phyloP scores from a whole-genome alignment of 1,140 invertebrate species.

The Trichoplusia ni region DNA sequence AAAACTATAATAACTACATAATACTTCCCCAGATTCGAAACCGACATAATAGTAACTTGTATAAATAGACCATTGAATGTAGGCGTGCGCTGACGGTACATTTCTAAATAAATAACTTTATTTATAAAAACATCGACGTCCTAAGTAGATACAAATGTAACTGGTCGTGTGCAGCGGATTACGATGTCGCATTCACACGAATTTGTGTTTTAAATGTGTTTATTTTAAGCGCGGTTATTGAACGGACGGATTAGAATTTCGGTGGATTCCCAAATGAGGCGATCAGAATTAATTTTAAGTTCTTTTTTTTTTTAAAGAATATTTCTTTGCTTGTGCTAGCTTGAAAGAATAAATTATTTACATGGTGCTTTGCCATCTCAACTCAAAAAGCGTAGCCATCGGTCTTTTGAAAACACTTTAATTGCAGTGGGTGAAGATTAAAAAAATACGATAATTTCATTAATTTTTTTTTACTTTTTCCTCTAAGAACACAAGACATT shows the following conservation, averaged over 20 bases:
- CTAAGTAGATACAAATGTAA: constrained; percentile 1
- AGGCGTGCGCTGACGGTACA: constrained; percentile 18
- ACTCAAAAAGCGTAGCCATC: too few relatives aligned
- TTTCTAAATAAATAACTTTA: constrained; percentile 31
- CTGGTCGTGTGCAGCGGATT: constrained; percentile 24
- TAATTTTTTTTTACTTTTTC: too few relatives aligned
- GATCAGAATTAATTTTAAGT: not conserved
- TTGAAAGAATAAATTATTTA: too few relatives aligned
- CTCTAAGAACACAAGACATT: too few relatives aligned
- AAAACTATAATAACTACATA: not conserved
- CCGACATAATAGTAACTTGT: constrained; percentile 17
- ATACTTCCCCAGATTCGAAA: not conserved
- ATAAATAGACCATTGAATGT: constrained; percentile 8
- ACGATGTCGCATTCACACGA: constrained; percentile 18
- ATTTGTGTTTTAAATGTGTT: constrained; percentile 9
- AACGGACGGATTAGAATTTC: not conserved
- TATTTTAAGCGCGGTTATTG: not conserved
- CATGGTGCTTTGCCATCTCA: too few relatives aligned
- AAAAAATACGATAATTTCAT: too few relatives aligned
- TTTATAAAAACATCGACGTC: constrained; percentile 22
- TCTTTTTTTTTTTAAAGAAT: not conserved
- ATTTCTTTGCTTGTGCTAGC: too few relatives aligned
- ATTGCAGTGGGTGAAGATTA: too few relatives aligned
- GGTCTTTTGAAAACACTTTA: too few relatives aligned
- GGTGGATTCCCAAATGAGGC: constrained; percentile 1